Conservation (phyloP, 1,140 invertebrate genomes). For the Diachasmimorpha longicaudata region DNA sequence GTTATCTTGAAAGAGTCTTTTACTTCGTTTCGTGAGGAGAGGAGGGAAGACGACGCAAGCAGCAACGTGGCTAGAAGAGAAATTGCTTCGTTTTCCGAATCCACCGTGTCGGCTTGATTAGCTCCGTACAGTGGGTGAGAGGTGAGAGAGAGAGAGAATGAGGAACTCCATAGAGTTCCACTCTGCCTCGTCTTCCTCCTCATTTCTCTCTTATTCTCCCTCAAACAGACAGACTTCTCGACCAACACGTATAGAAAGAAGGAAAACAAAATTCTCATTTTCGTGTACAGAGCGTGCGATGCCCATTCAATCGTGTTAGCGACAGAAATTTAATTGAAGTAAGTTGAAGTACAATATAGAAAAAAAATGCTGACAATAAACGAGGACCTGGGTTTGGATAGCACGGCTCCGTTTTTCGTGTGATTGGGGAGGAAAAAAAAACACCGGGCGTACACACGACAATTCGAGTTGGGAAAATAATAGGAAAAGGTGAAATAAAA, state of each 20-base stretch:
- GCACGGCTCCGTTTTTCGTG: neutral
- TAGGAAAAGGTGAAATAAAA: neutral
- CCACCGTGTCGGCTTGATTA: slow-evolving; percentile 47
- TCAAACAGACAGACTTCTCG: neutral
- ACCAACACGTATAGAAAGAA: neutral
- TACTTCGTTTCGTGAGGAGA: slow-evolving; percentile 4
- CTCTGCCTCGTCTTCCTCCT: neutral
- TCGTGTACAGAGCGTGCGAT: neutral
- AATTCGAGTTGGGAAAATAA: slow-evolving; percentile 4
- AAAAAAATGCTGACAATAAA: neutral
- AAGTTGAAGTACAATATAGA: neutral
- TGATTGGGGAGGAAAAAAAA: neutral
- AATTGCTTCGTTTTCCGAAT: slow-evolving; percentile 52
- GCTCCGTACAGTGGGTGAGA: slow-evolving; percentile 30
- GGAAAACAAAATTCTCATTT: neutral
- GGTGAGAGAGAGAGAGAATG: neutral
- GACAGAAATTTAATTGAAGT: slow-evolving; percentile 10
- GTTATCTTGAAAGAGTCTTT: slow-evolving; percentile 14
- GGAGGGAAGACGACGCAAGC: slow-evolving; percentile 29
- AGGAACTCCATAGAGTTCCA: neutral
- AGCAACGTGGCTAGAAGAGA: slow-evolving; percentile 49
- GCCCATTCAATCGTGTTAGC: neutral
- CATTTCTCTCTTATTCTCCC: neutral
- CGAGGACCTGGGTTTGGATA: neutral
- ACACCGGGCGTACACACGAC: neutral